Percentiles rank a stretch among this genome's conserved stretches.
Conservation (phyloP, 2,888 invertebrate genomes). For the Drosophila fungiperda region DNA sequence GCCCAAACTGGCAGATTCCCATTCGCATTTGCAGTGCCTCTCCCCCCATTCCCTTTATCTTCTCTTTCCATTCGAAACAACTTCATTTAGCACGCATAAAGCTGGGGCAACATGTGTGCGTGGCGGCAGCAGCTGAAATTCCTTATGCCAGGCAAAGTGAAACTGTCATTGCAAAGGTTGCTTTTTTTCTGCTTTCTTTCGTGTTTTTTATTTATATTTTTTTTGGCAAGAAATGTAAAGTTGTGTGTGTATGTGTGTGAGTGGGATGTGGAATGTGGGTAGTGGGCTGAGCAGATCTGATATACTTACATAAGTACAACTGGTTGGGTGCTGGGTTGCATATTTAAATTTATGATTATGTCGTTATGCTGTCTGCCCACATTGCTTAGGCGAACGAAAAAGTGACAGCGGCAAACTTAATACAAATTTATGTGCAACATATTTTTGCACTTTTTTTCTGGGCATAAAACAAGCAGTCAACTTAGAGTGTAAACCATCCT, state of each 20-base stretch:
- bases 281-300: conserved; percentile 4
- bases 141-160: conserved; percentile 74
- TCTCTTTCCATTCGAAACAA: conserved; percentile 42
- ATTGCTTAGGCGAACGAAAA: conserved; percentile 71
- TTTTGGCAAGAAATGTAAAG: conserved; percentile 63
- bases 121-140: conserved; percentile 62
- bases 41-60: not conserved
- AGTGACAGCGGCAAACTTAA: conserved; percentile 80
- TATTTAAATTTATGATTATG: conserved; percentile 84
- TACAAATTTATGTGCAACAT: conserved; percentile 83
- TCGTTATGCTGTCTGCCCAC: conserved; percentile 79
- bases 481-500: conserved; percentile 31
- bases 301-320: conserved; percentile 24
- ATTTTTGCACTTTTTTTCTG: conserved; percentile 73
- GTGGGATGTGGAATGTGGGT: not conserved
- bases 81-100: conserved; percentile 78
- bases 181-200: conserved; percentile 39
- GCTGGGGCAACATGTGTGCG: conserved; percentile 71
- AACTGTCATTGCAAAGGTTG: conserved; percentile 70
- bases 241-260: conserved; percentile 3
- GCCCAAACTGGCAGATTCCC: not conserved
- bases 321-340: conserved; percentile 60
- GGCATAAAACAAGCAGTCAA: conserved; percentile 35
- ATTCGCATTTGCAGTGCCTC: not conserved
- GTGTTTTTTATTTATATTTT: conserved; percentile 2